A percentile compares a stretch with the other conserved stretches of the same genome.
Evolutionary conservation across 1,140 invertebrate genomes (phyloP).

Genomic region (Anastrepha obliqua): DNA sequence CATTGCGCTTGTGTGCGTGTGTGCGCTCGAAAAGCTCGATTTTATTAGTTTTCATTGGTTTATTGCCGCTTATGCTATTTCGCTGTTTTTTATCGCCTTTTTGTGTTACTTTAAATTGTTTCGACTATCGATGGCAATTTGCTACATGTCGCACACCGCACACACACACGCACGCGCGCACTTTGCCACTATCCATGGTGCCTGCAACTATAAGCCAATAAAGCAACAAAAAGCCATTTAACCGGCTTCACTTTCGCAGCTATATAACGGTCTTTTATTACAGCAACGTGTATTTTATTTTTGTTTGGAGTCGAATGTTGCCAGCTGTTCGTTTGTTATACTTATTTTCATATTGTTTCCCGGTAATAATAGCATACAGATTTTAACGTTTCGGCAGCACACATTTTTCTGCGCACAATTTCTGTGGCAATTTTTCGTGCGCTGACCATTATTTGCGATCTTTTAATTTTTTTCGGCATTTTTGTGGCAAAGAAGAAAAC

Average conservation of each 20-base stretch:
- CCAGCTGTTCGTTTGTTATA: neutral
- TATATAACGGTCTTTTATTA: constrained; percentile 16
- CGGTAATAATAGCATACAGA: neutral
- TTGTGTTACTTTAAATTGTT: neutral
- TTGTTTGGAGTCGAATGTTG: neutral
- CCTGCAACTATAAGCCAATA: constrained; percentile 38
- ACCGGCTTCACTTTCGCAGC: constrained; percentile 28
- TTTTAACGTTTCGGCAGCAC: too few species aligned
- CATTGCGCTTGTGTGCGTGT: neutral
- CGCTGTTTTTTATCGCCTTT: neutral
- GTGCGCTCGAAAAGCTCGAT: neutral
- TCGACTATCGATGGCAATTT: neutral
- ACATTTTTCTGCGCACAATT: too few species aligned
- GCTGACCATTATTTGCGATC: too few species aligned
- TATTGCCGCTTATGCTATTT: neutral
- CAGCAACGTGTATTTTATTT: neutral
- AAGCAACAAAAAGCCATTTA: constrained; percentile 32
- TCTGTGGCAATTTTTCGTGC: too few species aligned
- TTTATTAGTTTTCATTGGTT: constrained; percentile 37
- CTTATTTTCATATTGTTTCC: neutral
- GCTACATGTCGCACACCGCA: neutral
- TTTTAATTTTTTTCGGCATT: too few species aligned
- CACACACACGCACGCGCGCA: neutral
- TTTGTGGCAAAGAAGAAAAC: too few species aligned
- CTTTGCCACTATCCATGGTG: neutral